Percentiles rank a stretch among this genome's conserved stretches.
Conservation (phyloP, 1,140 invertebrate genomes). For the Drosophila funebris region DNA sequence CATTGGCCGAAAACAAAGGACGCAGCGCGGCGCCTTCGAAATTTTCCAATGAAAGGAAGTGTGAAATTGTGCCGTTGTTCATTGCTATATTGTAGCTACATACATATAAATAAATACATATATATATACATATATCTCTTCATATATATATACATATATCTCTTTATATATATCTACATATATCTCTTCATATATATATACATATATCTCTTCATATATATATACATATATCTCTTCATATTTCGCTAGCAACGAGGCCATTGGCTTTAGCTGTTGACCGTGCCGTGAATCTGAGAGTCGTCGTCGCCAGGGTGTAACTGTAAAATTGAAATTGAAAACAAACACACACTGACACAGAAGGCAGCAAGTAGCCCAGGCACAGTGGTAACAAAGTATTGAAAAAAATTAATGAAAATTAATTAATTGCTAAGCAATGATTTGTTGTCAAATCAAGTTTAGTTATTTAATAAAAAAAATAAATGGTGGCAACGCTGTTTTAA, state of each 20-base stretch:
- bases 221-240: neutral
- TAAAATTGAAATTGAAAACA: conserved; percentile 34
- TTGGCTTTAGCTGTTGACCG: neutral
- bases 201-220: too few species aligned
- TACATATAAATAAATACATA: neutral
- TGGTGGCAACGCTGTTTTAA: too few species aligned
- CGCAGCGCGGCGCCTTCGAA: neutral
- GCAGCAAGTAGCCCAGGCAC: neutral
- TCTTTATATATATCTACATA: neutral
- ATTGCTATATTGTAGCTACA: conserved; percentile 17
- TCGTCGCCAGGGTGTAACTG: conserved; percentile 15
- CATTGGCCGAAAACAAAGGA: conserved; percentile 25
- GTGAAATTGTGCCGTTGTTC: conserved; percentile 41
- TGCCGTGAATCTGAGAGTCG: neutral
- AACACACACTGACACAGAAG: conserved; percentile 6
- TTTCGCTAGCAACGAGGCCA: neutral
- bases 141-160: neutral
- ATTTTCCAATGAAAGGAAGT: conserved; percentile 43
- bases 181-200: neutral
- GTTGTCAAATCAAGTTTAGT: too few species aligned
- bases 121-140: too few species aligned
- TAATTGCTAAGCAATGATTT: too few species aligned
- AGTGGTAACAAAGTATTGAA: neutral
- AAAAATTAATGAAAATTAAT: neutral
- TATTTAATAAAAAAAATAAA: too few species aligned